phyloP scores from a whole-genome alignment of 1,140 invertebrate species.

The Goniozus legneri region DNA sequence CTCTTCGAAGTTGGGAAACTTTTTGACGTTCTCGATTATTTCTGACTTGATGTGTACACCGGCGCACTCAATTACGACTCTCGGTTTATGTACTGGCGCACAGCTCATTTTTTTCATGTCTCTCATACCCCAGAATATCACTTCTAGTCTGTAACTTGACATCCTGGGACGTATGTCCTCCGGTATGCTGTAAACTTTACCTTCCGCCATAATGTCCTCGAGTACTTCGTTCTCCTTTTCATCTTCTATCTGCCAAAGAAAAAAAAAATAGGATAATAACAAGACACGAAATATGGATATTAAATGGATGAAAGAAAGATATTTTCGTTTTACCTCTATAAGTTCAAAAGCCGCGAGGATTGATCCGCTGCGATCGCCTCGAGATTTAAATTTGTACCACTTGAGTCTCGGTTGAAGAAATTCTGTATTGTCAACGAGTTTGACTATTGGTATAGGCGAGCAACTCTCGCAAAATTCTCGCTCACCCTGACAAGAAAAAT shows the following conservation, averaged over 20 bases:
- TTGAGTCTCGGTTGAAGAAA: slow-evolving; percentile 56
- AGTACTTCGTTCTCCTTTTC: slow-evolving; percentile 31
- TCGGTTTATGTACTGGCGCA: slow-evolving; percentile 52
- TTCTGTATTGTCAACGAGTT: slow-evolving; percentile 51
- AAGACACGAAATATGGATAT: no score
- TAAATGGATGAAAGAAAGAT: no score
- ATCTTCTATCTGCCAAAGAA: slow-evolving; percentile 24
- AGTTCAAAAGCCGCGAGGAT: slow-evolving; percentile 60
- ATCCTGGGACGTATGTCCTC: slow-evolving; percentile 53
- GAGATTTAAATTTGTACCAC: slow-evolving; percentile 55
- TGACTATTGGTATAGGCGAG: slow-evolving; percentile 50
- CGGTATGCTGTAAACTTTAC: slow-evolving; percentile 48
- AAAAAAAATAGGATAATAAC: no score
- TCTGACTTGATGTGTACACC: slow-evolving; percentile 56
- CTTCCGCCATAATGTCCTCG: slow-evolving; percentile 22
- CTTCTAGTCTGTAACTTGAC: slow-evolving; percentile 52
- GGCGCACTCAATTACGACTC: slow-evolving; percentile 56
- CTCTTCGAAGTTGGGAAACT: slow-evolving; percentile 51
- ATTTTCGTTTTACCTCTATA: slow-evolving; percentile 48
- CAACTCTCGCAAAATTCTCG: slow-evolving; percentile 57
- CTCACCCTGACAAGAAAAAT: slow-evolving; percentile 43
- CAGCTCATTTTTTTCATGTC: slow-evolving; percentile 54
- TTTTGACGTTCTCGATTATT: slow-evolving; percentile 52
- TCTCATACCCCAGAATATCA: slow-evolving; percentile 64
- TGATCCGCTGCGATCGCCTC: slow-evolving; percentile 48